Evolutionary conservation across 1,140 invertebrate genomes (phyloP), one percentile per base, ranked within the genome.

Genomic region (Dendroctonus valens): DNA sequence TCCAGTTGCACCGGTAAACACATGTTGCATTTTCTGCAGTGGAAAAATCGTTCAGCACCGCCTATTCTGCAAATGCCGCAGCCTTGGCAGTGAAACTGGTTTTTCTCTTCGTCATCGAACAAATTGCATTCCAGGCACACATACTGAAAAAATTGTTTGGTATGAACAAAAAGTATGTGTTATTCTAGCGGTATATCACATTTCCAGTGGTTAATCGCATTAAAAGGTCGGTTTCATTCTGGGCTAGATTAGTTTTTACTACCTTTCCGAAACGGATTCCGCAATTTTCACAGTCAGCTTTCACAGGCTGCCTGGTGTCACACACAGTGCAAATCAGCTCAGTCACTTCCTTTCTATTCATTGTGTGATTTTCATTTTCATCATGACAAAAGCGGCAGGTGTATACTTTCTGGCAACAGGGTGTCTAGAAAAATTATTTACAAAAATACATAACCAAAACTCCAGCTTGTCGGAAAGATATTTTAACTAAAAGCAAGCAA

Each of bases 31-130:
- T 86, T 87, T 70, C 87, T 83, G 77, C 93, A 95, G 78, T 95
- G 93, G 77, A 93, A 94, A 80, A 91, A 95, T 70, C 89, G 86
- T 64, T 93, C 90, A 15, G 88, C 80, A 0, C 92, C 92, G 3
- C 92, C 93, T 66, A 94, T 87, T 49, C 93, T 85, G 74, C 93
- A 96, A 66, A 96, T 91, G 0, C 92, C 92, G 80, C 93, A 96
- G 2, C 87, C 89, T 65, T 90, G 86, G 73, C 93, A 96, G 74
- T 96, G 93, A 79, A 92, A 96, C 78, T 94, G 92, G 72, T 88
- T 84, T 76, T 92, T 93, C 71, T 94, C 91, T 62, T 91, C 88
- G 75, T 94, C 91, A 75, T 94, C 92, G 77, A 91, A 94, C n/a
- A 96, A 80, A 78, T 91, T 91, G 79, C 93, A 96, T 60, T 92